Evolutionary conservation across 2,113 vertebrate species (phyloP).

Genomic region (Lepus europaeus): DNA sequence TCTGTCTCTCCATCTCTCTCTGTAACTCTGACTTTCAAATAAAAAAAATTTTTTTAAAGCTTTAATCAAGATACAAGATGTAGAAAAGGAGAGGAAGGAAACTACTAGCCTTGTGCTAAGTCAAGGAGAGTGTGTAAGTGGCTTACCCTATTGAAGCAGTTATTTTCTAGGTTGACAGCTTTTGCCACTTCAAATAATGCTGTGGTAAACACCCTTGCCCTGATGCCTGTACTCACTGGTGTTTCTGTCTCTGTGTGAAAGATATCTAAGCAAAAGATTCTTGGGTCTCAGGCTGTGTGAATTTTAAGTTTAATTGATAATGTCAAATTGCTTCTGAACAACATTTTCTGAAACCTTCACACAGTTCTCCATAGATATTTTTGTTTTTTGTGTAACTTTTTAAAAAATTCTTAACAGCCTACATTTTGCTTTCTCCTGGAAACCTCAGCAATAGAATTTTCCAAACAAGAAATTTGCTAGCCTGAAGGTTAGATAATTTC

Average conservation of each 20-base stretch:
- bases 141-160: not conserved
- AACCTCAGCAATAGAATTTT: not conserved
- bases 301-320: conserved; percentile 28
- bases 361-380: too few relatives aligned
- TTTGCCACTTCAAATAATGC: not conserved
- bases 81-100: not conserved
- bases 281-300: not conserved
- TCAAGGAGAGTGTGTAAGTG: not conserved
- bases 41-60: too few relatives aligned
- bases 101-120: not conserved
- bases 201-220: not conserved
- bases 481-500: not conserved
- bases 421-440: not conserved
- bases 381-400: not conserved
- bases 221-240: not conserved
- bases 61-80: not conserved
- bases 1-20: too few relatives aligned
- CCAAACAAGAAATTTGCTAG: not conserved
- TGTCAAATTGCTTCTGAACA: not conserved
- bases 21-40: too few relatives aligned
- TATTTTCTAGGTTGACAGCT: not conserved
- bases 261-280: not conserved
- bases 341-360: not conserved
- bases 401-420: not conserved
- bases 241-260: not conserved